Base-by-base conservation (phyloP, 2,888 invertebrate species). In the Coleophora flavipennella region DNA sequence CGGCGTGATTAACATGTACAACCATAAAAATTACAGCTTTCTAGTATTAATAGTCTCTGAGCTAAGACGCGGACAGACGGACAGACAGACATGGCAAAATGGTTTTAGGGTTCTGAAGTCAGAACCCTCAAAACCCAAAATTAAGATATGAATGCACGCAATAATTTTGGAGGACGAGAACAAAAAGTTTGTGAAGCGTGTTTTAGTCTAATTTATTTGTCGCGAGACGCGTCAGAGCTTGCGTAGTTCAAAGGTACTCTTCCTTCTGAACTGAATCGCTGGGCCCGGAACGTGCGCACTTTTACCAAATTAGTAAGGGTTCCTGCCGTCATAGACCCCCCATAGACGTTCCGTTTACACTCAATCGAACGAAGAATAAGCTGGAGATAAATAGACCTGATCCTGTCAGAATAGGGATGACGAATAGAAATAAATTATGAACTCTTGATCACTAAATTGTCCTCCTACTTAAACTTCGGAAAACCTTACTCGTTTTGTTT, bases 271-370 rank as follows among this genome's bases (percentile, higher is more conserved):
- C 57, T 55, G 59, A 64, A 62, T 60, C 62, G 65, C 57, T 66
- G 66, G 64, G 58, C 58, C 50, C 46, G 59, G 57, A 67, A 72
- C 74, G 71, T 73, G 71, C 73, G 68, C 71, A 72, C 73, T 76
- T 75, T 74, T 70, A 71, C 66, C 64, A 70, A 76, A 78, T 76
- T 77, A 75, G 72, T 69, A 65, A 61, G 59, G 60, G 59, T 49
- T 59, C 46, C 48, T 50, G 57, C 54, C 53, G 50, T 50, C 52
- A 53, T 42, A 51, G 57, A 66, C 59, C 57, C 57, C 56, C 54
- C 55, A 56, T 55, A 53, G 52, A 48, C 51, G 59, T 55, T 20
- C 53, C 51, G 59, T 55, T n/a, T 54, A 53, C 57, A 64, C 51
- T 70, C 69, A 64, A 69, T 67, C 62, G 62, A 60, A 65, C 69